Conservation (phyloP, 2,888 invertebrate genomes). For the Helicoverpa assulta region DNA sequence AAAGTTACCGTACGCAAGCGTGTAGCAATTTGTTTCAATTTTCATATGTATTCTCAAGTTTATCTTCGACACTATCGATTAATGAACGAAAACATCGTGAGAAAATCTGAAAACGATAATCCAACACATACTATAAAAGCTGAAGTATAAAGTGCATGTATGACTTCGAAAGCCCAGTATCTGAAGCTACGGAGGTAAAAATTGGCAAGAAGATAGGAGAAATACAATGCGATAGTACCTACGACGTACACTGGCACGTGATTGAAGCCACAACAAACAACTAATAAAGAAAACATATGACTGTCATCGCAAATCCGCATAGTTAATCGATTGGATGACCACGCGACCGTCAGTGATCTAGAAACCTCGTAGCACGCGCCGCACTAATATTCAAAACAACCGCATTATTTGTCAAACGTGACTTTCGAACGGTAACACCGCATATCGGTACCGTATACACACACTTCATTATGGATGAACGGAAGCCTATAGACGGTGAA, state of each 20-base stretch:
- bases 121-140: too few relatives aligned
- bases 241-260: too few relatives aligned
- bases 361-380: slow-evolving; percentile 11
- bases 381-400: slow-evolving; percentile 24
- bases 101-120: not conserved
- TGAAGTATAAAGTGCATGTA: too few relatives aligned
- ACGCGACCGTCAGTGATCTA: slow-evolving; percentile 10
- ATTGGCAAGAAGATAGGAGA: too few relatives aligned
- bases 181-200: too few relatives aligned
- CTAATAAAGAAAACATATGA: slow-evolving; percentile 2
- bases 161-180: too few relatives aligned
- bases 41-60: slow-evolving; percentile 1
- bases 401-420: slow-evolving; percentile 42
- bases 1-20: not conserved
- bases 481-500: slow-evolving; percentile 43
- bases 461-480: slow-evolving; percentile 29
- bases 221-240: too few relatives aligned
- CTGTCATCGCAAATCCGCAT: not conserved
- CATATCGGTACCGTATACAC: slow-evolving; percentile 46
- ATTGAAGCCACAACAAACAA: too few relatives aligned
- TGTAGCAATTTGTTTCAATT: slow-evolving; percentile 1
- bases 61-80: not conserved
- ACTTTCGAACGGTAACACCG: slow-evolving; percentile 30
- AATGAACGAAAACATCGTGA: slow-evolving; percentile 1
- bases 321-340: not conserved